These are phyloP conservation scores for Sycophaga agraensis DNA, from an alignment of 1,140 invertebrate species.

Conservation along the genomic window DNA sequence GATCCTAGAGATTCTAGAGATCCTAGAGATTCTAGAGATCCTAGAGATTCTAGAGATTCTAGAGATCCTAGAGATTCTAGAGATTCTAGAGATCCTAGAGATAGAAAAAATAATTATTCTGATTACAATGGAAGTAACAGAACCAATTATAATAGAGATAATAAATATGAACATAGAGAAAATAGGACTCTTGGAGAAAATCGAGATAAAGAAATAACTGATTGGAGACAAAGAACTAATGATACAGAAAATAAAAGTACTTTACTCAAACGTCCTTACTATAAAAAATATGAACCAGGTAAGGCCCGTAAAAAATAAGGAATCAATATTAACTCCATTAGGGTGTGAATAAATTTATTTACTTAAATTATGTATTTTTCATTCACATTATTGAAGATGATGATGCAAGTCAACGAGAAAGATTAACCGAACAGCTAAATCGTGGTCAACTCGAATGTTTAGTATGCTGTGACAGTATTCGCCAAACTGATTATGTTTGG, in stretches of 20 bases:
- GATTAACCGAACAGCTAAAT: slow-evolving; percentile 78
- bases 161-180: slow-evolving; percentile 31
- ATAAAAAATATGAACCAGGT: slow-evolving; percentile 42
- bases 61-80: slow-evolving; percentile 24
- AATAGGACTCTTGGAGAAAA: slow-evolving; percentile 35
- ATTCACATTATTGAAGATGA: slow-evolving; percentile 47
- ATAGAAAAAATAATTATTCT: slow-evolving; percentile 32
- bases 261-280: slow-evolving; percentile 31
- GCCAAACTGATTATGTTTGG: slow-evolving; percentile 81
- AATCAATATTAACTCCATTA: background rate
- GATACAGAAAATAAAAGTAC: slow-evolving; percentile 25
- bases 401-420: slow-evolving; percentile 72
- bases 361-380: background rate
- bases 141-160: slow-evolving; percentile 36
- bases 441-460: slow-evolving; percentile 83
- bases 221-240: slow-evolving; percentile 42
- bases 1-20: slow-evolving; percentile 31
- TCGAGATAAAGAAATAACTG: slow-evolving; percentile 37
- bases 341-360: background rate
- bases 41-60: slow-evolving; percentile 27
- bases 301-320: slow-evolving; percentile 17
- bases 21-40: slow-evolving; percentile 27
- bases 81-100: slow-evolving; percentile 29
- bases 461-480: slow-evolving; percentile 86
- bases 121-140: slow-evolving; percentile 28